Percentiles rank a stretch among this genome's conserved stretches.
phyloP scores from a whole-genome alignment of 2,888 invertebrate genomes.

The Sminthurides aquaticus region DNA sequence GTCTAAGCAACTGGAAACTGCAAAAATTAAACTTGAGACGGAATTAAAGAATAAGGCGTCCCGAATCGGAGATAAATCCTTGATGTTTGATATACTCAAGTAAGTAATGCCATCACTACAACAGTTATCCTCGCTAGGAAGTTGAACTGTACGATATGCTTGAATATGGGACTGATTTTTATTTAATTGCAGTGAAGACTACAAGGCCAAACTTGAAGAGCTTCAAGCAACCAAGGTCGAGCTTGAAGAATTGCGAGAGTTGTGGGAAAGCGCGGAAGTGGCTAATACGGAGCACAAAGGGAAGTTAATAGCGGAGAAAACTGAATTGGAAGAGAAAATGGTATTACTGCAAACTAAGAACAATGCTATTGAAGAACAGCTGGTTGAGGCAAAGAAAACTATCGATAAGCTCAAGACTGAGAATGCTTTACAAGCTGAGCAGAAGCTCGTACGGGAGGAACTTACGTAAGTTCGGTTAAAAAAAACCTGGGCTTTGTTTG shows the following conservation, averaged over 20 bases:
- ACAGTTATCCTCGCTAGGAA: too few species aligned
- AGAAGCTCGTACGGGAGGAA: not conserved
- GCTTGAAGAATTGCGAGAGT: not conserved
- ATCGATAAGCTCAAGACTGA: not conserved
- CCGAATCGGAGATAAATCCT: not conserved
- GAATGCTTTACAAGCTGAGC: not conserved
- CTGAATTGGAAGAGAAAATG: not conserved
- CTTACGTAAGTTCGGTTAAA: not conserved
- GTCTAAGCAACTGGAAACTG: not conserved
- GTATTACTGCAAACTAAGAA: not conserved
- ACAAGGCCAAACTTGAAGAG: too few species aligned
- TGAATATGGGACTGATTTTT: too few species aligned
- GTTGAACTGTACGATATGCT: too few species aligned
- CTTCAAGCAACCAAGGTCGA: not conserved
- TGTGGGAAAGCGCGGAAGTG: not conserved
- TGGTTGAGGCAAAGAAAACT: not conserved
- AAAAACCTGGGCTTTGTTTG: too few species aligned
- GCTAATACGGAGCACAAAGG: too few species aligned
- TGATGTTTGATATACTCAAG: not conserved
- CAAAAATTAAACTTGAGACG: not conserved
- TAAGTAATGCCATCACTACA: too few species aligned
- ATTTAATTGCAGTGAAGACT: too few species aligned
- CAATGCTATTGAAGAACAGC: not conserved
- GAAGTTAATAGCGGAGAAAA: not conserved
- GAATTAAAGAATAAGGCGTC: not conserved